Evolutionary conservation across 2,888 invertebrate genomes (phyloP), one percentile per base, ranked within the genome.

Genomic region (Ommatoiulus sabulosus): DNA sequence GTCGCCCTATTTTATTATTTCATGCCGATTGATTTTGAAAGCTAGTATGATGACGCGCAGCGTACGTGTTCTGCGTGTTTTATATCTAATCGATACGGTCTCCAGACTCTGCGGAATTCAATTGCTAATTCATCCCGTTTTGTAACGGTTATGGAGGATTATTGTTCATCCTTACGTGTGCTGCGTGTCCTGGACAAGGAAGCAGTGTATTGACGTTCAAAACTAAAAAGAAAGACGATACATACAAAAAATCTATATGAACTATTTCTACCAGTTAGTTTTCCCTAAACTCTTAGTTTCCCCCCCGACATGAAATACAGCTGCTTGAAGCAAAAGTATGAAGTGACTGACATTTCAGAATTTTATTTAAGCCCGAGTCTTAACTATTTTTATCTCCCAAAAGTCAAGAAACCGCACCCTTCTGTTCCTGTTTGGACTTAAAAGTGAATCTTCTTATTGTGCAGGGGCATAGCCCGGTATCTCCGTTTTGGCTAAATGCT

Each of bases 61-160:
- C 4, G n/a, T 17, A 63, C 63, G 63, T 63, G 63, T 63, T 63
- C n/a, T 63, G 63, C 63, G 17, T 63, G 63, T 63, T n/a, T 63
- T 63, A 63, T 63, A 17, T 63, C 63, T 63, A 63, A 63, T 63
- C 63, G 63, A 63, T 63, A 63, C 17, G n/a, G 63, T 63, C 63
- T 63, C n/a, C n/a, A 63, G 63, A 63, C 7, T 63, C 5, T 63
- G 17, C n/a, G 6, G 4, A 63, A n/a, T n/a, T 17, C 63, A 63
- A n/a, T 63, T 63, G 63, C n/a, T n/a, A 63, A 63, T 63, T 63
- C 63, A 63, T n/a, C n/a, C n/a, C 63, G n/a, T 63, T 46, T 63
- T 63, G 63, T n/a, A 4, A n/a, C 63, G n/a, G 63, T n/a, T n/a
- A 63, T 15, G 63, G 4, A 63, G 63, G 63, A 63, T 63, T 63